Base-by-base conservation (phyloP, 2,797 vertebrate species). In the Bryconaethiops microstoma region DNA sequence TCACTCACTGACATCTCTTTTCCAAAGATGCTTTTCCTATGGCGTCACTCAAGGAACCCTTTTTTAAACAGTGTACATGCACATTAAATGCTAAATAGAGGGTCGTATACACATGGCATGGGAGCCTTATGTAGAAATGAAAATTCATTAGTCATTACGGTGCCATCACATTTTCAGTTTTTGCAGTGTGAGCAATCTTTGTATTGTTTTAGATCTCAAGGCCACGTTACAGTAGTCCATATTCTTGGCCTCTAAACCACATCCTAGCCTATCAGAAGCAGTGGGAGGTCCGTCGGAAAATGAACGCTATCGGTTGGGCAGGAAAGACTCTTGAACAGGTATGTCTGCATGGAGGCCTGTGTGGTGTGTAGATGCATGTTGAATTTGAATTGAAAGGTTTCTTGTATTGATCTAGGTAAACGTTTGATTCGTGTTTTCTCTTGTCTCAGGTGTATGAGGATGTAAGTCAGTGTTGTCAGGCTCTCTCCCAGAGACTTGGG, bases 201-300 rank as follows among this genome's bases (percentile, higher is more conserved):
- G 19, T 29, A 92, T 59, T 16, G 64, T 9, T 82, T 90, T 68
- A 99, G 98, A 98, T 99, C 64, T 96, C 97, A 29, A 95, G 95
- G 68, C 94, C 95, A 5, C 94, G 98, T 59, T 99, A 98, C 74
- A 97, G 97, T 84, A 97, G 95, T 77, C 98, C 98, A 0, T 99
- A 98, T 81, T 96, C 98, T 0, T 99, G 97, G 97, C 98, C 98
- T 80, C 95, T 99, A 19, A 97, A 95, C 87, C 95, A 89, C 87
- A 92, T 98, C 82, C 93, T 99, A 81, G 95, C 97, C 86, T 97
- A 98, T 90, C 97, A 99, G 94, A 99, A 98, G 89, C 97, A 98
- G 82, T 99, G 97, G 97, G 97, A 99, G 89, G 90, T 99, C 0
- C 96, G 91, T 82, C 92, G 95, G 82, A 99, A 99, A 92, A 99